phyloP scores from a whole-genome alignment of 2,113 vertebrate genomes.

The Sylvilagus bachmani region DNA sequence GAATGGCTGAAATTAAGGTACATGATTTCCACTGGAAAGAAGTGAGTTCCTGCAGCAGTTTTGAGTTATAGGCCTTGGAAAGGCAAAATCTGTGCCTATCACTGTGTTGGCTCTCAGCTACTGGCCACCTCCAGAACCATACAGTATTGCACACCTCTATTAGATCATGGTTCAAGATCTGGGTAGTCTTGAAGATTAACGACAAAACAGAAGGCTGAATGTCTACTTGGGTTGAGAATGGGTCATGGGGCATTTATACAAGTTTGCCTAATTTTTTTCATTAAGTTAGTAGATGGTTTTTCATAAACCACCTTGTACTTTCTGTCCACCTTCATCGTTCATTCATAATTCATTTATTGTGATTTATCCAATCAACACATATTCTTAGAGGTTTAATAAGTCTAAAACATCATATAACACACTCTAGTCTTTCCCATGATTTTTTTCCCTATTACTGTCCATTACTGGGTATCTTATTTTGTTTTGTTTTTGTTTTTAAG shows the following conservation, averaged over 20 bases:
- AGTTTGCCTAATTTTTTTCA: not conserved
- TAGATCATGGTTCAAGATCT: not conserved
- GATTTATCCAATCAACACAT: not conserved
- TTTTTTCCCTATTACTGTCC: not conserved
- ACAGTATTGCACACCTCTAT: not conserved
- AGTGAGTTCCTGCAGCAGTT: not conserved
- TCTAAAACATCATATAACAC: not conserved
- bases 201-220: not conserved
- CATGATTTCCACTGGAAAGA: not conserved
- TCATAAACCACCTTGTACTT: not conserved
- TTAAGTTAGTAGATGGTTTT: slow-evolving; percentile 16
- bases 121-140: too few species aligned
- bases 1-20: not conserved
- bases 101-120: not conserved
- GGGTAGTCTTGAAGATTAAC: not conserved
- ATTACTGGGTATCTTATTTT: not conserved
- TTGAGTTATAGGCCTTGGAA: not conserved
- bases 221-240: not conserved
- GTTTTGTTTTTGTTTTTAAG: too few species aligned
- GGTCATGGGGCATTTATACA: not conserved
- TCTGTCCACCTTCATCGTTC: not conserved
- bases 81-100: not conserved
- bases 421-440: not conserved
- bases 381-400: not conserved
- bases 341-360: not conserved